Percentiles rank a stretch among this genome's conserved stretches.
These are phyloP conservation scores for Platysternon megacephalum DNA, from an alignment of 2,113 vertebrate species.

Conservation along the genomic window DNA sequence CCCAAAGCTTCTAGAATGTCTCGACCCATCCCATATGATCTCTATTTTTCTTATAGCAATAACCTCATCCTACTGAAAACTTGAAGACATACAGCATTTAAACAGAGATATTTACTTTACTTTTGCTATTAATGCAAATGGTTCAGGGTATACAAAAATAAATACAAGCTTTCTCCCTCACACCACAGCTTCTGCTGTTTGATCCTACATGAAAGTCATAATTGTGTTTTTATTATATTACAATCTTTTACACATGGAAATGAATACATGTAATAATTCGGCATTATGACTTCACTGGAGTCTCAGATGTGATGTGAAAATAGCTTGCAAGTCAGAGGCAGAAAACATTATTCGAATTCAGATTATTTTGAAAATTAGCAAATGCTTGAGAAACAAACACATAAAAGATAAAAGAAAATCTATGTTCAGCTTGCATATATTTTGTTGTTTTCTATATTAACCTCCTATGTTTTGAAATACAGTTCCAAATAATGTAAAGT, in stretches of 20 bases:
- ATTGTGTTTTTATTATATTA: not conserved
- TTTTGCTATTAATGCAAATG: not conserved
- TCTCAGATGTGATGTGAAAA: not conserved
- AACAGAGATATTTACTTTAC: not conserved
- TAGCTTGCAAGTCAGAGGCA: not conserved
- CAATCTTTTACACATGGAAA: not conserved
- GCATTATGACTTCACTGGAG: not conserved
- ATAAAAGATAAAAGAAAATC: constrained; percentile 18
- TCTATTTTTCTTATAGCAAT: not conserved
- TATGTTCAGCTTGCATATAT: not conserved
- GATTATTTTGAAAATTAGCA: constrained; percentile 2
- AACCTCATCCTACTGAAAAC: not conserved
- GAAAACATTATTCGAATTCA: constrained; percentile 23
- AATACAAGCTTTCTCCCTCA: not conserved
- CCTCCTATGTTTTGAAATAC: constrained; percentile 12
- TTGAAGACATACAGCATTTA: not conserved
- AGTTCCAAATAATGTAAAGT: constrained; percentile 28
- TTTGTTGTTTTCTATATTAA: constrained; percentile 30
- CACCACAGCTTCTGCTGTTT: not conserved
- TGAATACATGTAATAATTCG: not conserved
- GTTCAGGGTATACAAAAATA: not conserved
- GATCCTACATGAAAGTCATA: not conserved
- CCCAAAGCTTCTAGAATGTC: not conserved
- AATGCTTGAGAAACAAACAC: not conserved
- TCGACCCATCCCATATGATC: not conserved